Evolutionary conservation across 1,140 invertebrate genomes (phyloP), one percentile per base, ranked within the genome.

Genomic region (Aphelenchoides fujianensis): DNA sequence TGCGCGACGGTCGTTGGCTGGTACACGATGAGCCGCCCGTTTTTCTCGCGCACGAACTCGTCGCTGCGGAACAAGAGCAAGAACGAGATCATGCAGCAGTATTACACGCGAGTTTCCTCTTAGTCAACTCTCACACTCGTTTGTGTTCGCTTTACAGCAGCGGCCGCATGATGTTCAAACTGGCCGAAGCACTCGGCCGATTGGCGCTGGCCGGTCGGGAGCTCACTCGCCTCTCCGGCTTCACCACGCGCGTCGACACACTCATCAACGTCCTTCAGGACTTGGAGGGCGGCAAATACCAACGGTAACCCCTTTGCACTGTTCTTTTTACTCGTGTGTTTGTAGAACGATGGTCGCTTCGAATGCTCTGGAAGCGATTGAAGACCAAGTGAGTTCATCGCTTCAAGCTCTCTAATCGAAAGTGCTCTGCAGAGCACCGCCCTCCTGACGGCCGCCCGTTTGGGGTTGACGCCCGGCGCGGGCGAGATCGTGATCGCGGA

Each of bases 111-210:
- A n/a, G n/a, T n/a, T n/a, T n/a, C n/a, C n/a, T n/a, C n/a, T n/a
- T n/a, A n/a, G n/a, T n/a, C n/a, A n/a, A n/a, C n/a, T n/a, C n/a
- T n/a, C n/a, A n/a, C n/a, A n/a, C n/a, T n/a, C n/a, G n/a, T n/a
- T n/a, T n/a, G n/a, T n/a, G n/a, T n/a, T n/a, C n/a, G n/a, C n/a
- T n/a, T n/a, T n/a, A n/a, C 85, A 94, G 92, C 12, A 94, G 92
- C 86, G 95, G 95, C 0, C 88, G 95, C 16, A 98, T 98, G 95
- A 87, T 98, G 80, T 90, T 98, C 1, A 95, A 96, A 84, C 88
- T 98, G 86, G 95, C 95, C 0, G 94, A 97, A 87, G 94, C 95
- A 32, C 94, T 98, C 78, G 95, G 95, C 3, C 89, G 95, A 52
- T 86, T 98, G 28, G 92, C 97, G 3, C 85, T 97, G 55, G 94